phyloP scores from a whole-genome alignment of 2,888 invertebrate genomes.

The Tyria jacobaeae region DNA sequence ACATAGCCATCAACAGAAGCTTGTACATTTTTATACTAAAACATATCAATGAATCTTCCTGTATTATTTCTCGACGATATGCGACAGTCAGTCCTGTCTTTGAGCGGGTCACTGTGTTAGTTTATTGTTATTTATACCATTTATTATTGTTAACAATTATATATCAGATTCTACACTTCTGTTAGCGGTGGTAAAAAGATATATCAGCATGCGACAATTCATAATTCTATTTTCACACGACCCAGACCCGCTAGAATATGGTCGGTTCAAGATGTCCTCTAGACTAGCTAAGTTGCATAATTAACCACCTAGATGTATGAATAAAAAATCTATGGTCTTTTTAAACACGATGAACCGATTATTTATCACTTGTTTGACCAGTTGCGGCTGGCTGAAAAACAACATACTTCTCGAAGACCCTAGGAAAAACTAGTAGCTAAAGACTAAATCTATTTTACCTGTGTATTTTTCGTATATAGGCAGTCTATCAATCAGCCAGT shows the following conservation, averaged over 20 bases:
- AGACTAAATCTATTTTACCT: too few species aligned
- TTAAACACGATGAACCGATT: not conserved
- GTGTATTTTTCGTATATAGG: too few species aligned
- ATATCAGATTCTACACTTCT: not conserved
- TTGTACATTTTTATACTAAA: too few species aligned
- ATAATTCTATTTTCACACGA: slow-evolving; percentile 27
- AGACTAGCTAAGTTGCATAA: slow-evolving; percentile 37
- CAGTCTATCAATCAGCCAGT: too few species aligned
- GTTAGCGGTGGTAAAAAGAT: not conserved
- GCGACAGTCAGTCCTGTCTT: too few species aligned
- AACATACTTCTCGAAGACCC: too few species aligned
- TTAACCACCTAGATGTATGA: slow-evolving; percentile 22
- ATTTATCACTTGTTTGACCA: not conserved
- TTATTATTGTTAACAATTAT: not conserved
- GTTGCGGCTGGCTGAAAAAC: not conserved
- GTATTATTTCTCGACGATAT: too few species aligned
- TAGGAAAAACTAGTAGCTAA: too few species aligned
- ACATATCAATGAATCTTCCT: too few species aligned
- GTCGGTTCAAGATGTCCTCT: slow-evolving; percentile 29
- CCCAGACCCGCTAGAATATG: slow-evolving; percentile 27
- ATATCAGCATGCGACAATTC: not conserved
- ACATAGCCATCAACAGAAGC: too few species aligned
- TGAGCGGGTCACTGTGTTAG: not conserved
- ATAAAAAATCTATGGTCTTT: slow-evolving; percentile 30
- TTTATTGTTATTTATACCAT: not conserved